Evolutionary conservation across 2,113 vertebrate genomes (phyloP).

Genomic region (Parotia lawesii): DNA sequence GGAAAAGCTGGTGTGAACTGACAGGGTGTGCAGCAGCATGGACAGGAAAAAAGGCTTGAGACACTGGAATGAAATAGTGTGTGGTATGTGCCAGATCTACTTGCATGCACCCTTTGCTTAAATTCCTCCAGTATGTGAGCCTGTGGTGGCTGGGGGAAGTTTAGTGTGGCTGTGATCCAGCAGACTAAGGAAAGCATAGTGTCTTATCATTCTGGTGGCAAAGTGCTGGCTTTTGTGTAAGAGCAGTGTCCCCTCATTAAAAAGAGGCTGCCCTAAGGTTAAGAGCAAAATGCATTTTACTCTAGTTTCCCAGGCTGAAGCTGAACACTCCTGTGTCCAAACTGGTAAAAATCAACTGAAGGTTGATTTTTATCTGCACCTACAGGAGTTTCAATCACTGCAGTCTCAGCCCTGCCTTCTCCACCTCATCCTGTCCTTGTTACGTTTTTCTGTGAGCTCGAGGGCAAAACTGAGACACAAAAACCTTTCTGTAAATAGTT

Average conservation of each 20-base stretch:
- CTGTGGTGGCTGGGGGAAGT: neutral
- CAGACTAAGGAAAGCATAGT: neutral
- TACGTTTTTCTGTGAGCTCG: neutral
- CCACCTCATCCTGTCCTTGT: neutral
- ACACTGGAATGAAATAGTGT: neutral
- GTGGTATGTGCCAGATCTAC: neutral
- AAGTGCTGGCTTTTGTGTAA: neutral
- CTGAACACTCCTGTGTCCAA: neutral
- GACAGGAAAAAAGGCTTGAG: neutral
- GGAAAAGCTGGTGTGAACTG: neutral
- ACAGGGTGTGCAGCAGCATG: accelerated
- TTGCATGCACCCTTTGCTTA: neutral
- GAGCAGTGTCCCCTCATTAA: neutral
- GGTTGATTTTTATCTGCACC: neutral
- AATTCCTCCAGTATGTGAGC: neutral
- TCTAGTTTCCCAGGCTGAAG: neutral
- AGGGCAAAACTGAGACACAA: neutral
- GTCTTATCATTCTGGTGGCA: accelerated
- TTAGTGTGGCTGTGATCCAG: neutral
- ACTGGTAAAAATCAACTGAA: neutral
- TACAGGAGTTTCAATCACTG: neutral
- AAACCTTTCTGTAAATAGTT: neutral
- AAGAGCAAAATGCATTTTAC: neutral
- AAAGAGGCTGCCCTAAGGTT: neutral
- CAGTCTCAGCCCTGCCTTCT: neutral